Conservation (phyloP, 2,113 vertebrate genomes). For the Mormyrus lacerda region DNA sequence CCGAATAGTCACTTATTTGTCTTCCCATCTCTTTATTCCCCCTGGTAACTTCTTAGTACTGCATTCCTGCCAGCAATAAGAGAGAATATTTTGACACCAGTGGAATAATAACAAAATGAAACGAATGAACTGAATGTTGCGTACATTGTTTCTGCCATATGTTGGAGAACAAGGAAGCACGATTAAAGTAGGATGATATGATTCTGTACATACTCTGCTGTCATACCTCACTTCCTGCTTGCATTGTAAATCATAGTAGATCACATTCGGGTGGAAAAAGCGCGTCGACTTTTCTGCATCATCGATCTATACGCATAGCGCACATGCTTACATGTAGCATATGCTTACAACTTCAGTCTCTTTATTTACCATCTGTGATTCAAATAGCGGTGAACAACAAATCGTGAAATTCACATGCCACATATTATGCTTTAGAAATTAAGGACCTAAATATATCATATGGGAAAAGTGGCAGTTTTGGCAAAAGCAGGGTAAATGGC, state of each 20-base stretch:
- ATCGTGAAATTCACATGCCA: background rate
- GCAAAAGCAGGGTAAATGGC: background rate
- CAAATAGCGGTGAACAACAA: background rate
- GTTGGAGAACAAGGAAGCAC: background rate
- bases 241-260: background rate
- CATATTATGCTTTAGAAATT: conserved; percentile 16
- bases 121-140: background rate
- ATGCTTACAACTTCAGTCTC: background rate
- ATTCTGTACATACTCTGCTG: background rate
- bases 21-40: background rate
- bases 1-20: background rate
- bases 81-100: background rate
- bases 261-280: background rate
- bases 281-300: background rate
- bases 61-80: background rate
- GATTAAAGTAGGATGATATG: background rate
- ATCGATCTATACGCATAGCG: background rate
- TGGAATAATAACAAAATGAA: background rate
- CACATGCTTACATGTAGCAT: background rate
- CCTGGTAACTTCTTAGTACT: background rate
- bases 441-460: background rate
- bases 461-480: background rate
- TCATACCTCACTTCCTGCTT: background rate
- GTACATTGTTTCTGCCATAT: background rate
- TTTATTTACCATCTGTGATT: background rate